Evolutionary conservation across 2,113 vertebrate genomes (phyloP).

Genomic region (Datnioides undecimradiatus): DNA sequence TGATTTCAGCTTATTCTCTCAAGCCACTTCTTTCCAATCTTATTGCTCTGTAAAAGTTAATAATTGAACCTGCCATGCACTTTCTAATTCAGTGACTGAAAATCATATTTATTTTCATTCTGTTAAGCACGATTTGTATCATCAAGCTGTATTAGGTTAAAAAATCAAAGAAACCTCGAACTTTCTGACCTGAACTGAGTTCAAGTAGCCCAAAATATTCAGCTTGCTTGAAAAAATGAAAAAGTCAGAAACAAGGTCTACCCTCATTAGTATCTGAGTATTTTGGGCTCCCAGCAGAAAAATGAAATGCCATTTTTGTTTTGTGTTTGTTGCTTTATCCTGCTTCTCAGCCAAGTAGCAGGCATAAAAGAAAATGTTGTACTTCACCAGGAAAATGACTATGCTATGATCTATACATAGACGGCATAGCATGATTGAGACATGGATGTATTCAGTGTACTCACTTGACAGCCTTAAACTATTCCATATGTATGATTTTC

Average conservation of each 20-base stretch:
- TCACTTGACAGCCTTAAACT: background rate
- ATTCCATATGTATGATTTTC: background rate
- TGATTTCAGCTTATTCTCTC: background rate
- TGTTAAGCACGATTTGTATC: background rate
- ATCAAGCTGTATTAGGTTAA: background rate
- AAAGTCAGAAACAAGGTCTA: conserved; percentile 15
- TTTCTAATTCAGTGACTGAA: background rate
- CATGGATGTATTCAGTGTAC: background rate
- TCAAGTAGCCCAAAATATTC: conserved; percentile 34
- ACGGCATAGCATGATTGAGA: conserved; percentile 6
- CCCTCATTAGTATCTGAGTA: conserved; percentile 28
- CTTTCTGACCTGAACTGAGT: conserved; percentile 22
- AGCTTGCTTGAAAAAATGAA: background rate
- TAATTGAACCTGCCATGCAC: background rate
- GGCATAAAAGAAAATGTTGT: conserved; percentile 20
- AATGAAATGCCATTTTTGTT: conserved; percentile 1
- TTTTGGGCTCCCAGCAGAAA: conserved; percentile 17
- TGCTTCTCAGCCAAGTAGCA: conserved; percentile 4
- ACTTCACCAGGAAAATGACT: background rate
- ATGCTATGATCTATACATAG: conserved; percentile 35
- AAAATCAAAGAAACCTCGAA: conserved; percentile 4
- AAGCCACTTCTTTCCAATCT: background rate
- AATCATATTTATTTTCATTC: background rate
- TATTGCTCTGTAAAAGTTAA: background rate
- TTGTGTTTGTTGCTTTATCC: conserved; percentile 5